Conservation (phyloP, 2,113 vertebrate genomes). For the Pluvialis apricaria region DNA sequence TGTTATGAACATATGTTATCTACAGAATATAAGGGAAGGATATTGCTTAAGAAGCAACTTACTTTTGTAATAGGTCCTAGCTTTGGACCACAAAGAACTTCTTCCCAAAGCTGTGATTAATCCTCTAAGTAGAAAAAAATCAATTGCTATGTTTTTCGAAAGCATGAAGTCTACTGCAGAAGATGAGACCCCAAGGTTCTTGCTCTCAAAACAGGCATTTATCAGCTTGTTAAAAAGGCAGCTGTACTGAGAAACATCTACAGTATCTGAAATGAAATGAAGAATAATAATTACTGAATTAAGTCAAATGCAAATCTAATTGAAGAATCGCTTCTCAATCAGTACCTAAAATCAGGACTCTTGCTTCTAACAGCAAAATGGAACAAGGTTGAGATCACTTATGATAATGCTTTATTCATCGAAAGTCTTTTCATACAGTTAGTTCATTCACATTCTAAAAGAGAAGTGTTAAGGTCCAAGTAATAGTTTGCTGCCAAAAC, state of each 20-base stretch:
- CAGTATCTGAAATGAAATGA: constrained; percentile 72
- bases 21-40: neutral
- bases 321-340: neutral
- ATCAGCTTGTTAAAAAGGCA: constrained; percentile 85
- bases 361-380: neutral
- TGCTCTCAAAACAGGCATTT: constrained; percentile 80
- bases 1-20: neutral
- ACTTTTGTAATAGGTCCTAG: constrained; percentile 88
- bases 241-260: constrained; percentile 73
- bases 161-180: constrained; percentile 87
- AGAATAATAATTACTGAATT: neutral
- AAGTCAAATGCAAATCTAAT: neutral
- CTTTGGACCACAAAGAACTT: constrained; percentile 86
- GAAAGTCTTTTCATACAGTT: neutral
- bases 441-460: neutral
- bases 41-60: constrained; percentile 62
- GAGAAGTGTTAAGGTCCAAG: neutral
- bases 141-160: constrained; percentile 77
- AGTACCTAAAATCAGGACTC: neutral
- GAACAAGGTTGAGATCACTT: neutral
- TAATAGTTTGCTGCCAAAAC: neutral
- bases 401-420: neutral
- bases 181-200: constrained; percentile 79
- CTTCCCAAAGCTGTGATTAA: constrained; percentile 89
- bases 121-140: constrained; percentile 75